Evolutionary conservation across 2,797 vertebrate species (phyloP).

Genomic region (Melanotaenia maccullochi): DNA sequence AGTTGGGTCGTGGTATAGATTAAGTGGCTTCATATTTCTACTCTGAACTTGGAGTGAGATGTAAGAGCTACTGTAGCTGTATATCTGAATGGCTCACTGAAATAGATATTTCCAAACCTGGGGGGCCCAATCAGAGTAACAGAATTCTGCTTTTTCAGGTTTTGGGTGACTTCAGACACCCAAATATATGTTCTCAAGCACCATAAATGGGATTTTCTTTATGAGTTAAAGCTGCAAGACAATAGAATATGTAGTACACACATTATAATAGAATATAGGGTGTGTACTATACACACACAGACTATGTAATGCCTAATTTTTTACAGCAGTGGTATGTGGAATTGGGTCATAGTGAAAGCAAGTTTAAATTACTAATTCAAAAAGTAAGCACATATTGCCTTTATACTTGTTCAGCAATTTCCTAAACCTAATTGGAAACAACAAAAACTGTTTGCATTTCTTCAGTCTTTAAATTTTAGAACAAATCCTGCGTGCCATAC

Average conservation of each 20-base stretch:
- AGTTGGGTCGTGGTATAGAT: background rate
- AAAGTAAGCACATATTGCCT: background rate
- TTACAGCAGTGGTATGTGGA: background rate
- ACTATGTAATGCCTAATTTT: background rate
- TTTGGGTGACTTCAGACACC: background rate
- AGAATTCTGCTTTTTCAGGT: background rate
- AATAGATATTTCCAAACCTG: no score
- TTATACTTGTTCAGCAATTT: background rate
- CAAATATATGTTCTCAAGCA: background rate
- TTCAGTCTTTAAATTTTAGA: background rate
- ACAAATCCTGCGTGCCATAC: background rate
- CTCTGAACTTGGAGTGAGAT: background rate
- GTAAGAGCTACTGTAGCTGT: background rate
- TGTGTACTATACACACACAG: background rate
- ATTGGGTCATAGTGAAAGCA: background rate
- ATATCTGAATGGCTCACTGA: background rate
- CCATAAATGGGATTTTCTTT: background rate
- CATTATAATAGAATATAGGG: no score
- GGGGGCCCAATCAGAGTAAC: no score
- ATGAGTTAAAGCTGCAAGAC: background rate
- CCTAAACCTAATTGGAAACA: background rate
- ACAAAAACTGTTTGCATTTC: background rate
- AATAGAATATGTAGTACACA: background rate
- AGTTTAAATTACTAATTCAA: background rate
- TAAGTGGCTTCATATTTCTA: background rate